A percentile compares a stretch with the other conserved stretches of the same genome.
Evolutionary conservation across 2,888 invertebrate species (phyloP).

Genomic region (Lithophane semibrunnea): DNA sequence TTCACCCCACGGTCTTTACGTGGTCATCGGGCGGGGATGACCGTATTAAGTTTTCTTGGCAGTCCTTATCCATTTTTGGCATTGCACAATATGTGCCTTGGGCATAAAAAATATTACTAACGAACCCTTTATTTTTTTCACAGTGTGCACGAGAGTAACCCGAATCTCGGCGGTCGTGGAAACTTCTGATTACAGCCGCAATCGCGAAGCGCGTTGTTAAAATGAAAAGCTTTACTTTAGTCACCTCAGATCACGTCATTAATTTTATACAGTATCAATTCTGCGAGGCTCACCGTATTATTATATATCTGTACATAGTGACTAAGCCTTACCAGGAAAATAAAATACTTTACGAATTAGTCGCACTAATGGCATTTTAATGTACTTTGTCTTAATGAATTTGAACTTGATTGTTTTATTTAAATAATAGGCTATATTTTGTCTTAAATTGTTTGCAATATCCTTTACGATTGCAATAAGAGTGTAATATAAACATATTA

Average conservation of each 20-base stretch:
- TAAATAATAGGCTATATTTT: slow-evolving; percentile 33
- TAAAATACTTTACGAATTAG: slow-evolving; percentile 32
- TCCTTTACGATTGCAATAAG: slow-evolving; percentile 42
- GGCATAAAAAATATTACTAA: slow-evolving; percentile 13
- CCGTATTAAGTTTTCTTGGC: background rate
- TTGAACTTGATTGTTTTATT: slow-evolving; percentile 20
- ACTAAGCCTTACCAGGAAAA: slow-evolving; percentile 62
- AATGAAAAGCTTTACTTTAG: slow-evolving; percentile 70
- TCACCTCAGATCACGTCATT: slow-evolving; percentile 71
- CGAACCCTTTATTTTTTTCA: slow-evolving; percentile 69
- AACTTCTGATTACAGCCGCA: slow-evolving; percentile 86
- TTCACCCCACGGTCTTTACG: background rate
- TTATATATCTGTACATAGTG: slow-evolving; percentile 64
- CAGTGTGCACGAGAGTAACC: slow-evolving; percentile 93
- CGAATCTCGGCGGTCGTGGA: slow-evolving; percentile 85
- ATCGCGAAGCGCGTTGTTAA: slow-evolving; percentile 51
- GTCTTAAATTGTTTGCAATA: slow-evolving; percentile 42
- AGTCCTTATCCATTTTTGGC: background rate
- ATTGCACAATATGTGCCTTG: background rate
- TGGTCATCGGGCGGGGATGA: background rate
- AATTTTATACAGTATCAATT: slow-evolving; percentile 71
- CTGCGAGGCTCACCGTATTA: slow-evolving; percentile 70
- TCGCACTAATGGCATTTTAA: slow-evolving; percentile 18
- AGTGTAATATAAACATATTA: slow-evolving; percentile 49
- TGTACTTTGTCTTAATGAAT: slow-evolving; percentile 28